A percentile compares a stretch with the other conserved stretches of the same genome.
Conservation (phyloP, 2,797 vertebrate genomes). For the Tinamus major region DNA sequence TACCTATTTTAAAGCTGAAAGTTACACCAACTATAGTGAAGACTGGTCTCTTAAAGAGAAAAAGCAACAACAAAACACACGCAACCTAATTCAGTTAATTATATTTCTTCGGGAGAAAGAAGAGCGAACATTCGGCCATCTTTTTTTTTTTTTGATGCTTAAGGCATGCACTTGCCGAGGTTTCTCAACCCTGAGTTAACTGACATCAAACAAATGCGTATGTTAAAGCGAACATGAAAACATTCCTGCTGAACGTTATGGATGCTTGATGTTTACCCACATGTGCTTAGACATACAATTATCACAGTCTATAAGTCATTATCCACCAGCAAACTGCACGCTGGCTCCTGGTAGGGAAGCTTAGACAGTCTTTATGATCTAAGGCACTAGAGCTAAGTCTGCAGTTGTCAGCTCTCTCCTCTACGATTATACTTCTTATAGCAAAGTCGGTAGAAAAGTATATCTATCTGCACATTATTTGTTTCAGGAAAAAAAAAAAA, state of each 20-base stretch:
- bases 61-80: not conserved
- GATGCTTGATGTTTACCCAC: not conserved
- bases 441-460: not conserved
- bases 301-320: not conserved
- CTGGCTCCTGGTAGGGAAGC: not conserved
- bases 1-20: not conserved
- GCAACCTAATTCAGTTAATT: not conserved
- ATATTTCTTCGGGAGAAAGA: not conserved
- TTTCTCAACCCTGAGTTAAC: not conserved
- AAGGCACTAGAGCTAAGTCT: not conserved
- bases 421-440: not conserved
- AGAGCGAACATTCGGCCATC: not conserved
- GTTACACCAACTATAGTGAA: not conserved
- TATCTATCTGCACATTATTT: not conserved
- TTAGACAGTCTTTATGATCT: not conserved
- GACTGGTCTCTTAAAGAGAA: not conserved
- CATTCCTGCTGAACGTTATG: not conserved
- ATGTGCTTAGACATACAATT: not conserved
- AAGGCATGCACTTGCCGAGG: not conserved
- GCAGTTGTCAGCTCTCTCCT: not conserved
- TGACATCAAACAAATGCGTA: not conserved
- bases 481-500: not conserved
- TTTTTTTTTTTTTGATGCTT: not conserved
- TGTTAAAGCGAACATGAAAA: conserved; percentile 15
- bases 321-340: not conserved